phyloP scores from a whole-genome alignment of 2,113 vertebrate genomes.

The Pantherophis guttatus region DNA sequence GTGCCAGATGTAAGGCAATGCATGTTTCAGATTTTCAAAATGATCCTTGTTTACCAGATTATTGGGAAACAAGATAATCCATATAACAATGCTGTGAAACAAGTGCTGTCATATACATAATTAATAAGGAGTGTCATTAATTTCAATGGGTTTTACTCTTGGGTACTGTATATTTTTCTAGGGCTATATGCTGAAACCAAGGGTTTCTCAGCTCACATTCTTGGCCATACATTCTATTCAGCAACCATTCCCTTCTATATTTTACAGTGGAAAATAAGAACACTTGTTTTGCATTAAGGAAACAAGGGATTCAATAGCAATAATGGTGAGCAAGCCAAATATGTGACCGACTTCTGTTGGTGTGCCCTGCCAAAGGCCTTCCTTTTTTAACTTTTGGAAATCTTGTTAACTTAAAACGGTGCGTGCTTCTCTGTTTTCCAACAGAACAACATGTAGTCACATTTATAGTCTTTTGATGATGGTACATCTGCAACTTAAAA shows the following conservation, averaged over 20 bases:
- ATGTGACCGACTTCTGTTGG: conserved; percentile 9
- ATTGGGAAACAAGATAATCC: background rate
- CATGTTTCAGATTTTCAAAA: background rate
- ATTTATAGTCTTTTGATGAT: background rate
- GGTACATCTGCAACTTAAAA: background rate
- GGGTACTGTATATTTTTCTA: background rate
- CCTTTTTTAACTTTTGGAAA: background rate
- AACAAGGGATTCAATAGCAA: background rate
- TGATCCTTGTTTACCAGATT: background rate
- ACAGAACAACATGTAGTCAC: background rate
- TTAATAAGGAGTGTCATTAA: background rate
- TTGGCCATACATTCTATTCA: background rate
- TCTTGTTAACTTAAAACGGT: conserved; percentile 1
- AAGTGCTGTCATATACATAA: background rate
- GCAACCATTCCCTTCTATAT: background rate
- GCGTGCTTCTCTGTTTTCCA: background rate
- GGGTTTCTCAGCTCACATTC: background rate
- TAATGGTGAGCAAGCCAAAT: background rate
- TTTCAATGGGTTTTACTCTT: background rate
- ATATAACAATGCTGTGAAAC: background rate
- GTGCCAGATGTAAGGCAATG: background rate
- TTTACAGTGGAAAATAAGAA: conserved; percentile 20
- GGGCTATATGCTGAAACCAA: background rate
- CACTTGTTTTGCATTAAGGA: conserved; percentile 29
- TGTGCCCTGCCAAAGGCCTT: background rate